Evolutionary conservation across 1,140 invertebrate genomes (phyloP).

Genomic region (Wasmannia auropunctata): DNA sequence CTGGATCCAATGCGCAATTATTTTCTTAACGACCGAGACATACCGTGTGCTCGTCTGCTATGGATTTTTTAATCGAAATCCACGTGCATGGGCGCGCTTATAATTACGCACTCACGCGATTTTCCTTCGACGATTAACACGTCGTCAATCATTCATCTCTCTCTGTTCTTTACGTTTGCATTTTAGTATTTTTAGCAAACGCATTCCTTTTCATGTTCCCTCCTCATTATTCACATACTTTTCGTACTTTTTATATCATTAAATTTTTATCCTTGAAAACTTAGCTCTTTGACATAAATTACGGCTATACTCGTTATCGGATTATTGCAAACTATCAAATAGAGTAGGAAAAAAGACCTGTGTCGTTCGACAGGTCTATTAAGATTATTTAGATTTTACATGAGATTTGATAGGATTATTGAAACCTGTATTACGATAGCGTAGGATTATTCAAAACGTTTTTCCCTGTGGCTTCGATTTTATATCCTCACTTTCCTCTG

Average conservation of each 20-base stretch:
- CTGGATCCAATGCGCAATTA: neutral
- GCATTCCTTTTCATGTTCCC: neutral
- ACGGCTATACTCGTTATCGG: neutral
- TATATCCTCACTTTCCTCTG: neutral
- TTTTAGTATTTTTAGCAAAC: neutral
- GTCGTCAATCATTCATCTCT: neutral
- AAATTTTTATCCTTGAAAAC: neutral
- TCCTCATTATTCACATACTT: neutral
- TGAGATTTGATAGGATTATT: neutral
- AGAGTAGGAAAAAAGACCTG: neutral
- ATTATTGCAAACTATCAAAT: neutral
- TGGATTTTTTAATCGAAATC: constrained; percentile 26
- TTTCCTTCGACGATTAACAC: constrained; percentile 24
- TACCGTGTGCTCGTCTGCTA: neutral
- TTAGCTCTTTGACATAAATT: neutral
- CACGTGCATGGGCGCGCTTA: neutral
- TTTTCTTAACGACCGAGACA: neutral
- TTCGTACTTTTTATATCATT: neutral
- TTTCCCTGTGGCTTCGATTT: constrained; percentile 14
- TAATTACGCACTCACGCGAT: neutral
- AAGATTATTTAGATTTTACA: neutral
- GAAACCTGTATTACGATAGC: neutral
- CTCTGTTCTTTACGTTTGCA: neutral
- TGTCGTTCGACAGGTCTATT: neutral
- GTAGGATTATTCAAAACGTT: constrained; percentile 30